Conservation (phyloP, 2,113 vertebrate species). For the Bettongia penicillata region DNA sequence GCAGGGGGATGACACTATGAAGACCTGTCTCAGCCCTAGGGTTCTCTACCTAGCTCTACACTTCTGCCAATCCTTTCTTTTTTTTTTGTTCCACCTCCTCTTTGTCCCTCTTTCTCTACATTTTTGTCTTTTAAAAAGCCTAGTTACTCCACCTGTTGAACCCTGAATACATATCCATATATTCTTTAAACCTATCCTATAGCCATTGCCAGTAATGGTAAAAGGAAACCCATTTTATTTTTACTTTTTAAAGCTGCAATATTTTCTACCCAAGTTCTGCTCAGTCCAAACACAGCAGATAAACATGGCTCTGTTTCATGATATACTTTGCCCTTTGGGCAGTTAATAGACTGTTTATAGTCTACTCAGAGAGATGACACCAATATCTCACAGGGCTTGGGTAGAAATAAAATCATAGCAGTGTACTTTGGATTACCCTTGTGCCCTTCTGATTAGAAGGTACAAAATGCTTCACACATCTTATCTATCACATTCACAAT, state of each 20-base stretch:
- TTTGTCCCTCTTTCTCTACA: not conserved
- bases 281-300: not conserved
- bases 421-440: constrained; percentile 26
- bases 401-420: not conserved
- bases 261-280: not conserved
- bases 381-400: not conserved
- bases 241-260: not conserved
- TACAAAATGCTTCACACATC: constrained; percentile 22
- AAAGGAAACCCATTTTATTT: not conserved
- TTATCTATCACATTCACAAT: not conserved
- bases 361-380: constrained; percentile 21
- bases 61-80: not conserved
- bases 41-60: not conserved
- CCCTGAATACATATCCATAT: not conserved
- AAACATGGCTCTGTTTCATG: constrained; percentile 25
- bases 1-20: not conserved
- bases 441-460: constrained; percentile 30
- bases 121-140: constrained; percentile 4
- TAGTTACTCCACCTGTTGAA: not conserved
- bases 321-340: constrained; percentile 9
- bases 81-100: not conserved
- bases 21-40: not conserved
- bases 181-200: not conserved
- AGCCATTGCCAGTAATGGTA: not conserved
- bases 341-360: constrained; percentile 23